phyloP scores from a whole-genome alignment of 2,113 vertebrate species.

The Brachypteracias leptosomus region DNA sequence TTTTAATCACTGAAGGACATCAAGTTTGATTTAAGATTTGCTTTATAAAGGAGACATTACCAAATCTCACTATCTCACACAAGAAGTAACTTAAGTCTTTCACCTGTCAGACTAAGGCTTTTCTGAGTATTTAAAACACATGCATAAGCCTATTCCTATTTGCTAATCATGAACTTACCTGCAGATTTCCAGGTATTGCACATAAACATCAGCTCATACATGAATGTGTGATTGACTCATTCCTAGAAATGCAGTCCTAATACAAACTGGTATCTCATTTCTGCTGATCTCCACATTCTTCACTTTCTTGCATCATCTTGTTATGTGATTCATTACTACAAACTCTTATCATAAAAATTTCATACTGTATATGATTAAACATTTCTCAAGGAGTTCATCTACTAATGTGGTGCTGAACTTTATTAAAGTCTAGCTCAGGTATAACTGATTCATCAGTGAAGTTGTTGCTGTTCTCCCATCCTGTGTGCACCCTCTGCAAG shows the following conservation, averaged over 20 bases:
- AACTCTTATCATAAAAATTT: neutral
- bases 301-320: neutral
- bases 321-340: neutral
- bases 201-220: neutral
- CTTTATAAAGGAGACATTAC: conserved; percentile 3
- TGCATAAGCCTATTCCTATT: neutral
- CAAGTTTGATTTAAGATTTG: neutral
- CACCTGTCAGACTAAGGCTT: neutral
- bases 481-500: neutral
- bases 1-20: conserved; percentile 50
- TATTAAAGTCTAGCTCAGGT: neutral
- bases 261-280: neutral
- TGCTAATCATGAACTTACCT: neutral
- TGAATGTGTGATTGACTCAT: neutral
- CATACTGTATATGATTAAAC: neutral
- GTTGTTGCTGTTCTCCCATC: neutral
- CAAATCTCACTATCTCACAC: neutral
- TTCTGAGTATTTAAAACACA: neutral
- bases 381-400: neutral
- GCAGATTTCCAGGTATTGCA: neutral
- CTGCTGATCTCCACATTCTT: neutral
- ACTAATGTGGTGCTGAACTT: neutral
- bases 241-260: neutral
- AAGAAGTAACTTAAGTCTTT: neutral
- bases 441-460: neutral